These are phyloP conservation scores for Dendrocincla tyrannina DNA, from an alignment of 2,797 vertebrate species.

Conservation along the genomic window DNA sequence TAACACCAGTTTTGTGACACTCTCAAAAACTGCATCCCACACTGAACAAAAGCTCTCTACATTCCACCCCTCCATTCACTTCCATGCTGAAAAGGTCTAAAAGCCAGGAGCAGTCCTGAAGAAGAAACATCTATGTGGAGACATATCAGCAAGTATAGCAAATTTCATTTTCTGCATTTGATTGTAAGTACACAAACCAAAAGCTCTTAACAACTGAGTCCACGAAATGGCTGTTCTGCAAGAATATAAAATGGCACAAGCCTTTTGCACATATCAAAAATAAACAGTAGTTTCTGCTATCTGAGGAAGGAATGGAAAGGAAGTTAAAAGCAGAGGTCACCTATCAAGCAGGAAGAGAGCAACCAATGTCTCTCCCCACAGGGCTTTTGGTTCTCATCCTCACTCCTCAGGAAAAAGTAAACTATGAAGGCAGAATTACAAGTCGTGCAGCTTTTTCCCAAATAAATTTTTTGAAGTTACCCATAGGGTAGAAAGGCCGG, in stretches of 20 bases:
- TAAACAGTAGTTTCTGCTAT: slow-evolving; percentile 24
- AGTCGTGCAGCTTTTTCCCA: not conserved
- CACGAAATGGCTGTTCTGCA: slow-evolving; percentile 50
- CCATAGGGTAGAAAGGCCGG: not conserved
- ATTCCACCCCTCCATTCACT: not conserved
- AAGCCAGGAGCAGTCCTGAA: slow-evolving; percentile 1
- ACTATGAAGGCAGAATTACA: not conserved
- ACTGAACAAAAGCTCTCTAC: not conserved
- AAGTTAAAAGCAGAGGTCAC: slow-evolving; percentile 40
- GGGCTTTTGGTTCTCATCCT: not conserved
- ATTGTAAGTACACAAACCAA: not conserved
- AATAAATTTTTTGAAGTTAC: not conserved
- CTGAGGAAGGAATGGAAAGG: slow-evolving; percentile 1
- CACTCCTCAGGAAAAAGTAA: not conserved
- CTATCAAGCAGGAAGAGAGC: not conserved
- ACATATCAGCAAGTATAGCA: not conserved
- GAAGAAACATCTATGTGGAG: not conserved
- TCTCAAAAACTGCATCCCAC: not conserved
- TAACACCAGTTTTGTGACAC: not conserved
- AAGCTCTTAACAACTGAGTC: not conserved
- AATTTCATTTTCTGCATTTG: not conserved
- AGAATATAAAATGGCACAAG: slow-evolving; percentile 50
- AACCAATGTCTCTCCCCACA: not conserved
- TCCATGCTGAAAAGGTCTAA: not conserved
- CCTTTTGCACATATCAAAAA: not conserved